Percentiles rank a stretch among this genome's conserved stretches.
Conservation (phyloP, 2,797 vertebrate genomes). For the Discoglossus pictus region DNA sequence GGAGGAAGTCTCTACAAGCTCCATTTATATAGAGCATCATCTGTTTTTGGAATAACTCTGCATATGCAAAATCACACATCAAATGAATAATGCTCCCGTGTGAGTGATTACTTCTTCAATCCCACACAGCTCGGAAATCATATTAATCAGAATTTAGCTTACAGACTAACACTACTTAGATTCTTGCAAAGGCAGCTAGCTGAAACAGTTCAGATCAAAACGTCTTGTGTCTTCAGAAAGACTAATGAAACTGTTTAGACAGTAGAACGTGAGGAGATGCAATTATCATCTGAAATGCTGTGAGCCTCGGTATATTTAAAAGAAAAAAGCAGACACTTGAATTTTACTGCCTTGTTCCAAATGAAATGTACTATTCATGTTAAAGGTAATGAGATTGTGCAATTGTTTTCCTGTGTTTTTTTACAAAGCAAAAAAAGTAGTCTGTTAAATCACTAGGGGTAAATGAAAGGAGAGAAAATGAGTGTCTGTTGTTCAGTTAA, state of each 20-base stretch:
- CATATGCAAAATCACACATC: no score
- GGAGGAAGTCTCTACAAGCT: no score
- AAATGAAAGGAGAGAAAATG: not conserved
- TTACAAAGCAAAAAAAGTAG: no score
- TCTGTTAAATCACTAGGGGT: no score
- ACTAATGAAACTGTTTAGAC: not conserved
- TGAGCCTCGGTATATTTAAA: not conserved
- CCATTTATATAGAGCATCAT: no score
- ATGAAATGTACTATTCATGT: not conserved
- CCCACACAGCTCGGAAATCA: no score
- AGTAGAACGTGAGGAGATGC: not conserved
- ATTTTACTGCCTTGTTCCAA: not conserved
- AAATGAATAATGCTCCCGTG: no score
- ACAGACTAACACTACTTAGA: not conserved
- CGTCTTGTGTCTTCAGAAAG: not conserved
- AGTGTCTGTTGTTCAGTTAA: conserved; percentile 5
- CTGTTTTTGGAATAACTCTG: no score
- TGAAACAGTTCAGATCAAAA: not conserved
- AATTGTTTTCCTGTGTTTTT: no score
- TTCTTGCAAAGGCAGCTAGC: conserved; percentile 7
- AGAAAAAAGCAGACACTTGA: conserved; percentile 1
- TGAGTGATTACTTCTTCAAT: no score
- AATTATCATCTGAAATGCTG: conserved; percentile 6
- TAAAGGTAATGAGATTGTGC: no score
- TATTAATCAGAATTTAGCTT: no score